Conservation (phyloP, 1,140 invertebrate genomes). For the Drosophila repletoides region DNA sequence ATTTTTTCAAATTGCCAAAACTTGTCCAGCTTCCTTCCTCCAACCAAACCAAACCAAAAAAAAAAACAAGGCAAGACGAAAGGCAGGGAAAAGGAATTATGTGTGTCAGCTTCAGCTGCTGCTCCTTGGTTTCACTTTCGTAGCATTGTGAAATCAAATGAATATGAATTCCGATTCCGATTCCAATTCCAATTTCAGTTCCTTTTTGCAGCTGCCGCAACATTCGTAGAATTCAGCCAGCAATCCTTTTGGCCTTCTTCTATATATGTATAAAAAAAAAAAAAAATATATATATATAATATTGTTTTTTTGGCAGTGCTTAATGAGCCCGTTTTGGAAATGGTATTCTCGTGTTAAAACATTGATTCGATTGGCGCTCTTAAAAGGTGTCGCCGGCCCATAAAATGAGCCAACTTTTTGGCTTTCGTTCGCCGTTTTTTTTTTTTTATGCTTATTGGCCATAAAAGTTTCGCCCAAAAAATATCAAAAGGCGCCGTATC, state of each 20-base stretch:
- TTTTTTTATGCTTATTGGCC: slow-evolving; percentile 21
- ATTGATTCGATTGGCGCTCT: slow-evolving; percentile 79
- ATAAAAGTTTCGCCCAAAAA: slow-evolving; percentile 61
- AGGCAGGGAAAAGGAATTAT: slow-evolving; percentile 22
- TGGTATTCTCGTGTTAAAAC: slow-evolving; percentile 80
- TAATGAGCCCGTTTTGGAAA: slow-evolving; percentile 76
- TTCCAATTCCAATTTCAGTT: slow-evolving; percentile 27
- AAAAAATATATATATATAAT: slow-evolving; percentile 28
- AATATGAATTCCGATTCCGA: slow-evolving; percentile 65
- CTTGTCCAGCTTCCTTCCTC: slow-evolving; percentile 42
- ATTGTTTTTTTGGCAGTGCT: slow-evolving; percentile 46
- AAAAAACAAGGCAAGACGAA: slow-evolving; percentile 12
- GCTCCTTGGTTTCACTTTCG: slow-evolving; percentile 67
- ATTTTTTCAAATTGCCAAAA: slow-evolving; percentile 82
- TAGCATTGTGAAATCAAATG: slow-evolving; percentile 77
- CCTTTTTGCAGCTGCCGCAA: slow-evolving; percentile 65
- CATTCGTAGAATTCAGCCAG: slow-evolving; percentile 70
- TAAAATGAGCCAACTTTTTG: slow-evolving; percentile 33
- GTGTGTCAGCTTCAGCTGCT: slow-evolving; percentile 33
- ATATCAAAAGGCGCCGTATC: slow-evolving; percentile 73
- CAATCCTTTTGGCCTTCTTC: slow-evolving; percentile 20
- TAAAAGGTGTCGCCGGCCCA: slow-evolving; percentile 74
- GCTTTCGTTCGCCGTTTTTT: not conserved
- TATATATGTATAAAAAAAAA: too few species aligned
- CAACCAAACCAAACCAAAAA: slow-evolving; percentile 2